phyloP scores from a whole-genome alignment of 2,888 invertebrate species.

The Leptothorax acervorum region DNA sequence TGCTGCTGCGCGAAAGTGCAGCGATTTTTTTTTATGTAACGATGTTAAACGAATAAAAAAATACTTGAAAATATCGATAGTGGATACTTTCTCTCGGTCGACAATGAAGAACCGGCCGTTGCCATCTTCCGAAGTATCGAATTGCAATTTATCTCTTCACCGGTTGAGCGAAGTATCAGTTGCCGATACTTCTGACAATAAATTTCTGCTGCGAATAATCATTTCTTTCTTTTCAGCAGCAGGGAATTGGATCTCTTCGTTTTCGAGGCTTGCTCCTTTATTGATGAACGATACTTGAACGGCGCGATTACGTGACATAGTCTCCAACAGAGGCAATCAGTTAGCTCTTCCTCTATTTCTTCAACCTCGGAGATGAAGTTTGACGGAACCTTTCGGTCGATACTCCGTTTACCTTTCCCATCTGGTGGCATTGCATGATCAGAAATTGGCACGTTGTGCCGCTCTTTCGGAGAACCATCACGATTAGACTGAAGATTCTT shows the following conservation, averaged over 20 bases:
- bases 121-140: not conserved
- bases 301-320: slow-evolving; percentile 71
- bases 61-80: slow-evolving; percentile 2
- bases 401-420: not conserved
- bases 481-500: slow-evolving; percentile 37
- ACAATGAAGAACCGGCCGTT: slow-evolving; percentile 17
- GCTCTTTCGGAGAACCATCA: not conserved
- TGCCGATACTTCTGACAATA: not conserved
- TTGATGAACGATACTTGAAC: slow-evolving; percentile 50
- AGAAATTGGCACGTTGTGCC: not conserved
- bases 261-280: slow-evolving; percentile 1
- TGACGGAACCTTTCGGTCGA: not conserved
- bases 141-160: not conserved
- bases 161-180: not conserved
- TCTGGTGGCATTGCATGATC: not conserved
- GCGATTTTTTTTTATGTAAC: slow-evolving; percentile 27
- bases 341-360: slow-evolving; percentile 25
- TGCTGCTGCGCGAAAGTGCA: not conserved
- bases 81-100: slow-evolving; percentile 30
- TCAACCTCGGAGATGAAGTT: not conserved
- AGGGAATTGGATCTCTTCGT: slow-evolving; percentile 27
- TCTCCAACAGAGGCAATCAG: slow-evolving; percentile 76
- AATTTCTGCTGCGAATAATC: slow-evolving; percentile 4
- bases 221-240: slow-evolving; percentile 58
- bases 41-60: slow-evolving; percentile 1